Conservation (phyloP, 1,140 invertebrate species). For the Scaptomyza montana region DNA sequence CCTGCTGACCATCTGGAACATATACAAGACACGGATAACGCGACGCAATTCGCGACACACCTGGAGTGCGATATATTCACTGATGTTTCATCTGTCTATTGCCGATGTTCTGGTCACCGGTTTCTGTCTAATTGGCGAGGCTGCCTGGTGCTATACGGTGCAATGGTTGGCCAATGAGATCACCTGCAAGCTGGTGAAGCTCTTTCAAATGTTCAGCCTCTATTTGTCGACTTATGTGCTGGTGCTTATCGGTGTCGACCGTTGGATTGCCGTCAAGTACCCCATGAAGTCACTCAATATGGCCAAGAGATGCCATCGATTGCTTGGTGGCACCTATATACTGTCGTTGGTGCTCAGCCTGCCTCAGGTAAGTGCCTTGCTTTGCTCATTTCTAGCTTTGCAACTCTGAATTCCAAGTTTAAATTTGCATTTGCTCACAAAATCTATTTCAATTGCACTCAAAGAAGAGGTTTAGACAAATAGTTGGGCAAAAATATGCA, state of each 20-base stretch:
- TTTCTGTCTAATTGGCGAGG: constrained; percentile 91
- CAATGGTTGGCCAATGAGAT: constrained; percentile 91
- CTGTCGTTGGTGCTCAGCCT: constrained; percentile 89
- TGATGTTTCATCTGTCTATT: constrained; percentile 90
- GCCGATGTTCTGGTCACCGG: constrained; percentile 92
- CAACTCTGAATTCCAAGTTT: background rate
- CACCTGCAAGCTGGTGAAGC: constrained; percentile 92
- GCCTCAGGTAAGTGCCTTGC: constrained; percentile 89
- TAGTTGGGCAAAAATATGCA: too few relatives aligned
- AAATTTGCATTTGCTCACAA: background rate
- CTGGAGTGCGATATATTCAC: constrained; percentile 89
- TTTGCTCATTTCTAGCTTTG: background rate
- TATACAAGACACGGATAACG: constrained; percentile 86
- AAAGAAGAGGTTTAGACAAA: background rate
- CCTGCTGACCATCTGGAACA: constrained; percentile 89
- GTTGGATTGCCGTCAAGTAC: constrained; percentile 91
- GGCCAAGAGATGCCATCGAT: constrained; percentile 86
- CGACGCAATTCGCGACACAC: constrained; percentile 85
- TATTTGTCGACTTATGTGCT: constrained; percentile 93
- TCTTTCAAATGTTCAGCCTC: constrained; percentile 91
- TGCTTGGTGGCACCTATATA: constrained; percentile 88
- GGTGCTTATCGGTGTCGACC: constrained; percentile 92
- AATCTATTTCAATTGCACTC: constrained; percentile 34
- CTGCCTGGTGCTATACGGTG: constrained; percentile 91
- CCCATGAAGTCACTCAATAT: constrained; percentile 90